Conservation (phyloP, 1,140 invertebrate genomes). For the Listronotus bonariensis region DNA sequence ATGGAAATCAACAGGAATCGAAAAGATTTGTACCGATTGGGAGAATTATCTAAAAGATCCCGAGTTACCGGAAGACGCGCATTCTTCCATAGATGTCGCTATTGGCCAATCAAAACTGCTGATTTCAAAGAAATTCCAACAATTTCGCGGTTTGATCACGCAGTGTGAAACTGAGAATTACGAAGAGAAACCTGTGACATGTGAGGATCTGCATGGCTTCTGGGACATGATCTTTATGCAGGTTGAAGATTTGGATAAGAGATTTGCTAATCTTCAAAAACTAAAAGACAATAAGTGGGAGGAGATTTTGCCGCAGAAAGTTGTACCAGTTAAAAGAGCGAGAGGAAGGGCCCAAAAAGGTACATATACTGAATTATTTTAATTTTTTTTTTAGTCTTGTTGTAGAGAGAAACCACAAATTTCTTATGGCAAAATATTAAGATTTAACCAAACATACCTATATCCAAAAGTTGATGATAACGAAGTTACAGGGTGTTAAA, state of each 20-base stretch:
- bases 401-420: too few species aligned
- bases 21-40: conserved; percentile 4
- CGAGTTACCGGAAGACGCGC: conserved; percentile 56
- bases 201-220: conserved; percentile 73
- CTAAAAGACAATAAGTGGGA: conserved; percentile 61
- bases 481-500: too few species aligned
- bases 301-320: conserved; percentile 51
- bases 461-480: too few species aligned
- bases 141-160: conserved; percentile 67
- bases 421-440: too few species aligned
- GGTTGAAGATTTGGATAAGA: conserved; percentile 59
- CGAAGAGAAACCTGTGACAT: conserved; percentile 60
- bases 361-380: conserved; percentile 19
- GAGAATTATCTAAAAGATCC: conserved; percentile 41
- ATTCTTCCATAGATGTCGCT: conserved; percentile 67
- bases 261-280: conserved; percentile 60
- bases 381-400: conserved; percentile 41
- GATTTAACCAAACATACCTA: conserved; percentile 16
- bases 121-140: conserved; percentile 69
- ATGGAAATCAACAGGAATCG: too few species aligned
- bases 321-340: conserved; percentile 15
- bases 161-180: conserved; percentile 63
- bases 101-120: conserved; percentile 72
- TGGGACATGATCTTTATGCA: conserved; percentile 77
- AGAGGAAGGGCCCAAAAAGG: conserved; percentile 25